Evolutionary conservation across 2,888 invertebrate genomes (phyloP).

Genomic region (Mantis religiosa): DNA sequence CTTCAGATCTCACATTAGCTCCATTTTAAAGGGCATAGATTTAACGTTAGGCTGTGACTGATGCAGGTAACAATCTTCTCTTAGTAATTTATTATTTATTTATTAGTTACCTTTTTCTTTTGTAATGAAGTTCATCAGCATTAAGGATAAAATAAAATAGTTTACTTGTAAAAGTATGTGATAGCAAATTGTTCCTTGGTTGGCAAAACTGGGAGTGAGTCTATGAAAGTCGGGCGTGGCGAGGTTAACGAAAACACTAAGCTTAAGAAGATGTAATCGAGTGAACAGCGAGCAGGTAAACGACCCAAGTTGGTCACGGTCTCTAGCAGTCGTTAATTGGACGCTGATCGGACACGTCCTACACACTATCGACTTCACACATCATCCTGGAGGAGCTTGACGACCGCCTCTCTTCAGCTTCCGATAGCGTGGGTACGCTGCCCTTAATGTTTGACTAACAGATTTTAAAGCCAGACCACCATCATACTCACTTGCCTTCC

Average conservation of each 20-base stretch:
- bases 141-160: no score
- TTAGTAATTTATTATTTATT: no score
- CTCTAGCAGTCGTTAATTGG: neutral
- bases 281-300: neutral
- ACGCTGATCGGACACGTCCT: neutral
- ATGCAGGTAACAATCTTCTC: no score
- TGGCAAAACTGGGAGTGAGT: neutral
- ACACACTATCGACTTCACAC: neutral
- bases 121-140: no score
- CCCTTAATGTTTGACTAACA: neutral
- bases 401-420: neutral
- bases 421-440: neutral
- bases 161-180: no score
- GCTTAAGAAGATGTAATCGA: neutral
- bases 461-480: neutral
- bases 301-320: neutral
- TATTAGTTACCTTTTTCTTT: no score
- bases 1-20: no score
- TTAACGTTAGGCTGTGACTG: no score
- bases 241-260: neutral
- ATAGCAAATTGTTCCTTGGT: neutral
- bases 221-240: neutral
- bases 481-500: neutral
- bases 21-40: no score
- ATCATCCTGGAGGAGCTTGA: neutral